These are phyloP conservation scores for Neofelis nebulosa DNA, from an alignment of 2,113 vertebrate species.

Conservation along the genomic window DNA sequence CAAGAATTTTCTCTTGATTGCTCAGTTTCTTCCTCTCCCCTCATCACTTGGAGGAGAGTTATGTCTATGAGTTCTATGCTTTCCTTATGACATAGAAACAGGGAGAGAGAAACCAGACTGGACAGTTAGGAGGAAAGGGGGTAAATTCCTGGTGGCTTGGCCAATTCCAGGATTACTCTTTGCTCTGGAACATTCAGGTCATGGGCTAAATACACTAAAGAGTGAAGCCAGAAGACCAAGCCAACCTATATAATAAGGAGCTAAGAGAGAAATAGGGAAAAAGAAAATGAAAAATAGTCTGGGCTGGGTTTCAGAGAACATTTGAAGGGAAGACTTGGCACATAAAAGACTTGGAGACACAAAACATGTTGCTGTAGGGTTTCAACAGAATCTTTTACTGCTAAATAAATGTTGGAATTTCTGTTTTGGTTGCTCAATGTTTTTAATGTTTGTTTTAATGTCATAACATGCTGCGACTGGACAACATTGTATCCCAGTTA, in stretches of 20 bases:
- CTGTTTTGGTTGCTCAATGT: not conserved
- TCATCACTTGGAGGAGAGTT: not conserved
- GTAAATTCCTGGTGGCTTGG: not conserved
- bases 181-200: not conserved
- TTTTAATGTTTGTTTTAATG: slow-evolving; percentile 1
- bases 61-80: not conserved
- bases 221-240: not conserved
- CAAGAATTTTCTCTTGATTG: not conserved
- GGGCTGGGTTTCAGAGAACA: not conserved
- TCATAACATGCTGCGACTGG: not conserved
- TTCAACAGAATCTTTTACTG: not conserved
- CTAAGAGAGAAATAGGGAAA: not conserved
- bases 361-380: not conserved
- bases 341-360: not conserved
- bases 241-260: not conserved
- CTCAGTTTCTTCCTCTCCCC: not conserved
- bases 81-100: not conserved
- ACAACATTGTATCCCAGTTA: not conserved
- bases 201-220: not conserved
- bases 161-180: not conserved
- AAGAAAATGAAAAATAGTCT: not conserved
- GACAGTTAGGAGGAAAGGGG: not conserved
- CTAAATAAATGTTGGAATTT: not conserved
- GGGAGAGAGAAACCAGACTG: not conserved
- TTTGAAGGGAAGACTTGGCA: not conserved